Evolutionary conservation across 2,797 vertebrate species (phyloP), one percentile per base, ranked within the genome.

Genomic region (Echiichthys vipera): DNA sequence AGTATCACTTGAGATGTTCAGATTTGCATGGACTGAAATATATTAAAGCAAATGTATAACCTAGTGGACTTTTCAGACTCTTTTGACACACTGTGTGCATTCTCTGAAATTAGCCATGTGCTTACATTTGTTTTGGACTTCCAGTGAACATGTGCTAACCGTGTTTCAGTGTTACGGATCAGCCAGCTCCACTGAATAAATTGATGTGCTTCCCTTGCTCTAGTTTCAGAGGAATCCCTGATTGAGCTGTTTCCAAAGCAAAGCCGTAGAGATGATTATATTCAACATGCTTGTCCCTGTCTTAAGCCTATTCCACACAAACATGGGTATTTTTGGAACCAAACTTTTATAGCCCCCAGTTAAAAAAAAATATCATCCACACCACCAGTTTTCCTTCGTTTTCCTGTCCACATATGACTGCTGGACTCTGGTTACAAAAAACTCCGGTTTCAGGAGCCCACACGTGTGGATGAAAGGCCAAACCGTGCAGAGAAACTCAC

Each of bases 61-160:
- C 22, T 20, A 53, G 42, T 53, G 9, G 17, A 24, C 17, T 30
- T 61, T 61, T 66, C 20, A 34, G 51, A 40, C 55, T 22, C n/a
- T 51, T 49, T 37, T 74, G 56, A 40, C 56, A 59, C 15, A 30
- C 13, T 64, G 53, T 67, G 20, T 67, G 54, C 54, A 65, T 83
- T 78, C 34, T 81, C 15, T 3, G 15, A 63, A 65, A 24, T 77
- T 32, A 58, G 45, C 36, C 32, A 5, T 37, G 20, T 73, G 73
- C 34, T 67, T 45, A 32, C 37, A 34, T 74, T 58, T 47, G 51
- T 56, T 75, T 71, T 22, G 27, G 25, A 64, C 47, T 5, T 50
- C 6, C 30, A 45, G 46, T 49, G 61, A 77, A 84, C 78, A 89
- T 77, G 71, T 90, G 81, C 61, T 25, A 30, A 57, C 74, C 63